Evolutionary conservation across 2,888 invertebrate genomes (phyloP).

Genomic region (Cyrtodaria siliqua): DNA sequence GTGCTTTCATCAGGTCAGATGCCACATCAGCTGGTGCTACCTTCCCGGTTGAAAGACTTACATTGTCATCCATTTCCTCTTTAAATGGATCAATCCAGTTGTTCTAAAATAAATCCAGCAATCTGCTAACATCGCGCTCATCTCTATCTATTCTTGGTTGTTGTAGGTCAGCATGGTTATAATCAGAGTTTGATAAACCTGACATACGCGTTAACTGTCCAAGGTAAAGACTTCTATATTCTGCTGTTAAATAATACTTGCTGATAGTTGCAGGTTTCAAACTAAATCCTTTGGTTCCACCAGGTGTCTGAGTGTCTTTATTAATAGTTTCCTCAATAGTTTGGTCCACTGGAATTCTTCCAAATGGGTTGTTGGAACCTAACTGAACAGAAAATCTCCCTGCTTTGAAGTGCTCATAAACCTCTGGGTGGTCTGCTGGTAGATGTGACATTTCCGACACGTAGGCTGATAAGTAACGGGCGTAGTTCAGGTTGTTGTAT

Average conservation of each 20-base stretch:
- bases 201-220: slow-evolving; percentile 19
- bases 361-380: slow-evolving; percentile 52
- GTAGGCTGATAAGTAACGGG: slow-evolving; percentile 59
- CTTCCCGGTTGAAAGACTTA: slow-evolving; percentile 27
- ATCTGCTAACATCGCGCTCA: neutral
- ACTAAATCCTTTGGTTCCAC: slow-evolving; percentile 53
- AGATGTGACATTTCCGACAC: slow-evolving; percentile 39
- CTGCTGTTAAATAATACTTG: slow-evolving; percentile 54
- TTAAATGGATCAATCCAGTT: slow-evolving; percentile 51
- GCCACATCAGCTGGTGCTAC: slow-evolving; percentile 24
- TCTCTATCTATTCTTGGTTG: slow-evolving; percentile 12
- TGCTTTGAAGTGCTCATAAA: slow-evolving; percentile 10
- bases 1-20: slow-evolving; percentile 22
- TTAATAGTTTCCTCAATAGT: slow-evolving; percentile 51
- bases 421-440: slow-evolving; percentile 9
- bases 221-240: slow-evolving; percentile 31
- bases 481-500: slow-evolving; percentile 66
- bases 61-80: slow-evolving; percentile 12
- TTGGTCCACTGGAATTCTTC: slow-evolving; percentile 61
- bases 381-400: slow-evolving; percentile 57
- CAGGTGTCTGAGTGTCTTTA: slow-evolving; percentile 60
- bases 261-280: slow-evolving; percentile 48
- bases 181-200: neutral
- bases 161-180: slow-evolving; percentile 6
- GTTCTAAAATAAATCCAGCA: slow-evolving; percentile 28